Evolutionary conservation across 1,140 invertebrate genomes (phyloP).

Genomic region (Palaemon carinicauda): DNA sequence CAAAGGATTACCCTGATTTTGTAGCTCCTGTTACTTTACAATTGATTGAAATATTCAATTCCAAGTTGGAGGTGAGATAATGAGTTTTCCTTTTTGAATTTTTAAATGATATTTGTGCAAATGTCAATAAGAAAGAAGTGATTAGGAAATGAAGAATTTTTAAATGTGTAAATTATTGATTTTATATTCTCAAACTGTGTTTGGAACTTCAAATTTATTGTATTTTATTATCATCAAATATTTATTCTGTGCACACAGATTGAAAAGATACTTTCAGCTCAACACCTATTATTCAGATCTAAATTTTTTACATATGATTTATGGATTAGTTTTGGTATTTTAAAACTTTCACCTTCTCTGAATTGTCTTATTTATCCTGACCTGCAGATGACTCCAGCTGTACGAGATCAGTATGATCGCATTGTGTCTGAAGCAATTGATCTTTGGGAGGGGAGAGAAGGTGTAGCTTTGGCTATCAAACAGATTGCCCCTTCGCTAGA

Average conservation of each 20-base stretch:
- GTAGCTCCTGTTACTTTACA: conserved; percentile 44
- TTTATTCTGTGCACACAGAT: no score
- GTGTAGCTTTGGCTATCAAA: conserved; percentile 82
- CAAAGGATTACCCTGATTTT: conserved; percentile 36
- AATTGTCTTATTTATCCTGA: background rate
- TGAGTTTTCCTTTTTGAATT: background rate
- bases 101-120: background rate
- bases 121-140: no score
- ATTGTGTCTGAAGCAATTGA: conserved; percentile 85
- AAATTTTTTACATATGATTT: no score
- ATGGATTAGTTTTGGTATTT: no score
- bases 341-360: background rate
- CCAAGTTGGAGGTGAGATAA: conserved; percentile 44
- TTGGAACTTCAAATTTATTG: no score
- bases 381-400: conserved; percentile 80
- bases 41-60: conserved; percentile 56
- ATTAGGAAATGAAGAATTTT: no score
- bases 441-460: conserved; percentile 86
- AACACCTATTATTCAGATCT: no score
- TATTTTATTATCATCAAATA: no score
- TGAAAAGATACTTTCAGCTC: no score
- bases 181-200: no score
- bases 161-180: no score
- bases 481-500: conserved; percentile 50
- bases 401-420: conserved; percentile 90